phyloP scores from a whole-genome alignment of 2,888 invertebrate genomes.

The Euplexia lucipara region DNA sequence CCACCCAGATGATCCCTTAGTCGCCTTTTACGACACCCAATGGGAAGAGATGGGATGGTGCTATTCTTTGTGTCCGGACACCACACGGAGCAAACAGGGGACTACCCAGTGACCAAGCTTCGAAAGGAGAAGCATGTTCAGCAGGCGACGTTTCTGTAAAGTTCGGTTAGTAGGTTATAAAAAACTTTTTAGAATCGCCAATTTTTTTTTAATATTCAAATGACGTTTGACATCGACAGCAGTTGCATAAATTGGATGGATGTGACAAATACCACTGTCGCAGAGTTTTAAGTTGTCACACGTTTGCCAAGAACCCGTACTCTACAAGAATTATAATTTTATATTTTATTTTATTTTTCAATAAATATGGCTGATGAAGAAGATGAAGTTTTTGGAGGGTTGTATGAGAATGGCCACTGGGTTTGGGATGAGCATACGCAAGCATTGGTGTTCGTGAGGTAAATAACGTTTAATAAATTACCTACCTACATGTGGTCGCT shows the following conservation, averaged over 20 bases:
- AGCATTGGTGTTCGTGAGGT: constrained; percentile 82
- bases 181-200: constrained; percentile 23
- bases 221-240: constrained; percentile 2
- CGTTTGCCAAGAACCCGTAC: not conserved
- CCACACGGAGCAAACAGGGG: too few species aligned
- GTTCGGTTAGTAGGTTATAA: not conserved
- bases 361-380: constrained; percentile 72
- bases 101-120: too few species aligned
- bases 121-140: too few species aligned
- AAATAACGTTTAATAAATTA: too few species aligned
- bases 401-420: constrained; percentile 89
- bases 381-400: constrained; percentile 81
- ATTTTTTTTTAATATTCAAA: not conserved
- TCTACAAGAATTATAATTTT: not conserved
- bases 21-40: too few species aligned
- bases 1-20: too few species aligned
- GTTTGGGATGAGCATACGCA: constrained; percentile 83
- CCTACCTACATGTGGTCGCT: too few species aligned
- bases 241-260: not conserved
- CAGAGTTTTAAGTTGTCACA: too few species aligned
- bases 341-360: not conserved
- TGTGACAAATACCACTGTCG: too few species aligned
- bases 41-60: too few species aligned
- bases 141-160: not conserved
- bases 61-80: too few species aligned